Percentiles rank a stretch among this genome's conserved stretches.
phyloP scores from a whole-genome alignment of 2,113 vertebrate species.

The Climacteris rufus region DNA sequence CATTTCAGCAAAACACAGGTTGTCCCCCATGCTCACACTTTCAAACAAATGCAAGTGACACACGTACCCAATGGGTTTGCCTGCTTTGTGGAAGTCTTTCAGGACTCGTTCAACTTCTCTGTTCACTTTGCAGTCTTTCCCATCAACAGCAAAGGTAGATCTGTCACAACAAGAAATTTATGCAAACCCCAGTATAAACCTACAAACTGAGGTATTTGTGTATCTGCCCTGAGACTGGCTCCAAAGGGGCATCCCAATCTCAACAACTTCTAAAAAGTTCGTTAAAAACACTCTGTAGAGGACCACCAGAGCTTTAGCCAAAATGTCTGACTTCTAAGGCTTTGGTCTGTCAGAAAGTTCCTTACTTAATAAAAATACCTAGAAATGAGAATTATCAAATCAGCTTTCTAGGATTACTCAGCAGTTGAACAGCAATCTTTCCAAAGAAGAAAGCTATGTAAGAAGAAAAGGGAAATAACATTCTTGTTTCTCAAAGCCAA shows the following conservation, averaged over 20 bases:
- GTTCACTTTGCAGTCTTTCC: slow-evolving; percentile 80
- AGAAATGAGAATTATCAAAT: background rate
- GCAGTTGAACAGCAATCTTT: background rate
- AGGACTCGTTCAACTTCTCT: slow-evolving; percentile 82
- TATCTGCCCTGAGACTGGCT: background rate
- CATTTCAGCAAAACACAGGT: background rate
- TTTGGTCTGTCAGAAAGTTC: background rate
- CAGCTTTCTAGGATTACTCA: background rate
- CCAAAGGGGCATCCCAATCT: background rate
- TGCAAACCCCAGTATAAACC: background rate
- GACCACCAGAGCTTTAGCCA: background rate
- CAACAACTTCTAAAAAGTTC: background rate
- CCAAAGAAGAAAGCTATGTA: background rate
- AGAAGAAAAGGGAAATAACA: background rate
- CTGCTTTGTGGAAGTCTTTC: slow-evolving; percentile 80
- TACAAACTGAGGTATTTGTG: background rate
- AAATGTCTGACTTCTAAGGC: background rate
- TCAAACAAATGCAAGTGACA: background rate
- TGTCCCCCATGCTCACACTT: background rate
- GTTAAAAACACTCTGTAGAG: background rate
- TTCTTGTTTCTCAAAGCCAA: background rate
- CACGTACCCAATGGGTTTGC: slow-evolving; percentile 86
- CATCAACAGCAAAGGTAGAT: slow-evolving; percentile 84
- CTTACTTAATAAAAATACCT: background rate
- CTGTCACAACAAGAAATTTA: slow-evolving; percentile 61